Conservation (phyloP, 2,888 invertebrate species). For the Parapristionchus giblindavisi region DNA sequence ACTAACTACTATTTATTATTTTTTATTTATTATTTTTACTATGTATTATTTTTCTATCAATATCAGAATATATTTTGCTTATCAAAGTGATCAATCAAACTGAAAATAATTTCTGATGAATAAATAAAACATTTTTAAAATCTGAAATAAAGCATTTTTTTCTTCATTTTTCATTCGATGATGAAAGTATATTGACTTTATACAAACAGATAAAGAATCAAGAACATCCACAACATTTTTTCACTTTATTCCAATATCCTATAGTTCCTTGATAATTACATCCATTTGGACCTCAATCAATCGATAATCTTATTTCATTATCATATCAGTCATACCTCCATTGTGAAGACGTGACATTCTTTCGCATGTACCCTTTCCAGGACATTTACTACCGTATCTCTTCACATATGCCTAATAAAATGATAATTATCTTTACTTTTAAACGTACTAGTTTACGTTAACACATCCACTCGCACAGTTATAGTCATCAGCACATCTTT, state of each 20-base stretch:
- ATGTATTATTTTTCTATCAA: too few relatives aligned
- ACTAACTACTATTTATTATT: too few relatives aligned
- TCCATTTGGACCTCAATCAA: conserved; percentile 3
- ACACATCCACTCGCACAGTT: conserved; percentile 39
- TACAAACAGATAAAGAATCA: too few relatives aligned
- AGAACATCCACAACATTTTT: not conserved
- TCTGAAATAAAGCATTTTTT: too few relatives aligned
- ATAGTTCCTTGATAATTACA: conserved; percentile 3
- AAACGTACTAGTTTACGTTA: conserved; percentile 23
- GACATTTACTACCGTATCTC: conserved; percentile 5
- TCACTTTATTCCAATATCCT: conserved; percentile 13
- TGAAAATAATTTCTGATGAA: too few relatives aligned
- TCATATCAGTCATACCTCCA: conserved; percentile 28
- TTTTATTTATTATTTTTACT: too few relatives aligned
- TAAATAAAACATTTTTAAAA: too few relatives aligned
- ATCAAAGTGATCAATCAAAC: too few relatives aligned
- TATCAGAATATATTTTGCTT: too few relatives aligned
- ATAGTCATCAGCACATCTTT: conserved; percentile 43
- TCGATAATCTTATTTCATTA: not conserved
- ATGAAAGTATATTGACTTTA: too few relatives aligned
- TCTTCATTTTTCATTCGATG: too few relatives aligned
- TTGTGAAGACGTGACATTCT: conserved; percentile 41
- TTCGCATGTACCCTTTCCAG: conserved; percentile 38
- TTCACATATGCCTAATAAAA: conserved; percentile 35
- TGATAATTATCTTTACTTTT: not conserved